Base-by-base conservation (phyloP, 2,113 vertebrate species). In the Halcyon malimbica region DNA sequence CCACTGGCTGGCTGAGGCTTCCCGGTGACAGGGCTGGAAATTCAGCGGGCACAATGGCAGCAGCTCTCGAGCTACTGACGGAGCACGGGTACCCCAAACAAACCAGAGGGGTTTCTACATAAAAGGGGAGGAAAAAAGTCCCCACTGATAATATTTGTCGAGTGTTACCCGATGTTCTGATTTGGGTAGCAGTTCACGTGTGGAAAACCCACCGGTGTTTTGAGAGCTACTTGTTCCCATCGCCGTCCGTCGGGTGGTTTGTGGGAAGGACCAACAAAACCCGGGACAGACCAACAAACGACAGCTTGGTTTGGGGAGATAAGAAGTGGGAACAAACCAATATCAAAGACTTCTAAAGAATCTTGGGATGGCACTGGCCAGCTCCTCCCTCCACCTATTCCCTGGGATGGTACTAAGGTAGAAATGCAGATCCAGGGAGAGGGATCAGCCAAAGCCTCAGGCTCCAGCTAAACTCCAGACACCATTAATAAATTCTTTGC, bases 401-500 rank as follows among this genome's bases (percentile, higher is more conserved):
- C 16, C 29, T 78, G 9, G 33, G 63, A 76, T 64, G 16, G n/a
- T 7, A 29, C 33, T 2, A 48, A n/a, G 28, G 15, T 6, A 53
- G 23, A 56, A 89, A 73, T 21, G 9, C 33, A 93, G 73, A 78
- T 14, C 25, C 89, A 73, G 54, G 16, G 41, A 68, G 62, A 80
- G 6, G 46, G n/a, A 94, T 68, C 13, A 76, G 53, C 39, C 70
- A 51, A 46, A 63, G 41, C 13, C 24, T n/a, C 3, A 15, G 20
- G 21, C 16, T 67, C 2, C 15, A n/a, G 11, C 50, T 56, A 7
- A 76, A 46, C 44, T 37, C 17, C 71, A 86, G 42, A 6, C 28
- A 19, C 2, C 0, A 0, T 1, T 25, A 41, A 6, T 10, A 35
- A 35, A 4, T 9, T 15, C 29, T 16, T 82, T 48, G 16, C 4